Evolutionary conservation across 2,797 vertebrate species (phyloP).

Genomic region (Acrossocheilus wenchowensis): DNA sequence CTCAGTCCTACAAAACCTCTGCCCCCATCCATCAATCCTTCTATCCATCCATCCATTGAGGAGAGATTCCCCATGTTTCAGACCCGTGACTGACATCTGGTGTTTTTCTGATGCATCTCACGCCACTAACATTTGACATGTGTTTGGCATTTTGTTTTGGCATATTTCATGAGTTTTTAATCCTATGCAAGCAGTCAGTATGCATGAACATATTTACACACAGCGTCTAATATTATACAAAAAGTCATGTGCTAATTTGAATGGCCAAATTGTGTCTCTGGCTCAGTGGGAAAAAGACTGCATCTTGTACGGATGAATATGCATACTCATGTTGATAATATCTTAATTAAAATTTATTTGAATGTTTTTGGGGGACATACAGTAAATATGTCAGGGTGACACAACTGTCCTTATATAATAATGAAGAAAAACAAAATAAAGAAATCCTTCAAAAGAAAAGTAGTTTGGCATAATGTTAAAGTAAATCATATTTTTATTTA

Average conservation of each 20-base stretch:
- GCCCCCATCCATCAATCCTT: conserved; percentile 6
- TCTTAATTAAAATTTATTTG: not conserved
- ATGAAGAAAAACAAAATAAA: not conserved
- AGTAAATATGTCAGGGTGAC: not conserved
- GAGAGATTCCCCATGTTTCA: conserved; percentile 25
- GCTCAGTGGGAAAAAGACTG: not conserved
- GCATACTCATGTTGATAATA: not conserved
- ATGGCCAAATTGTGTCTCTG: not conserved
- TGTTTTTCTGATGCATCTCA: conserved; percentile 25
- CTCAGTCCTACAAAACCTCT: conserved; percentile 10
- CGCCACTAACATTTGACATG: conserved; percentile 17
- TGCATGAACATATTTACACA: not conserved
- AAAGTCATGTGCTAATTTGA: not conserved
- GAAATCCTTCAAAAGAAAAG: not conserved
- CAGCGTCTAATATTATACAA: not conserved
- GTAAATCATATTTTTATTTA: too few relatives aligned
- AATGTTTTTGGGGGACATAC: not conserved
- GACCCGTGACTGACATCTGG: conserved; percentile 33
- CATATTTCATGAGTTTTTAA: not conserved
- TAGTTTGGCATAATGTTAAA: not conserved
- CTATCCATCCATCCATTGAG: conserved; percentile 40
- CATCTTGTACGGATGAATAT: too few relatives aligned
- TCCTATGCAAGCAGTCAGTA: not conserved
- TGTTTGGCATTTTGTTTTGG: conserved; percentile 14
- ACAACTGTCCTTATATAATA: not conserved